Percentiles rank a stretch among this genome's conserved stretches.
Conservation (phyloP, 1,140 invertebrate genomes). For the Branchinecta lindahli region DNA sequence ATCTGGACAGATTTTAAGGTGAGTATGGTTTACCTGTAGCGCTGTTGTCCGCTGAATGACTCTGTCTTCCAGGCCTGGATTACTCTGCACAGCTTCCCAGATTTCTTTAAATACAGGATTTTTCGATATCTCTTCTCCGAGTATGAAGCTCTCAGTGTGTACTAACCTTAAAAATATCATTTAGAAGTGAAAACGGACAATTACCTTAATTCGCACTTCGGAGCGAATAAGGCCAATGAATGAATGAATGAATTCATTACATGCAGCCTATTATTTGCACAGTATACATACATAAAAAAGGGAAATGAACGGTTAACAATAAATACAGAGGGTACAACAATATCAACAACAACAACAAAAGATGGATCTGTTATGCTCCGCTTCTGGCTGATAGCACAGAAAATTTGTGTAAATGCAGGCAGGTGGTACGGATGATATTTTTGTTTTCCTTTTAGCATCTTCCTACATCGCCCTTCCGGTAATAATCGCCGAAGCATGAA, state of each 20-base stretch:
- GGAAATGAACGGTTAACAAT: background rate
- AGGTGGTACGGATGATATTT: too few relatives aligned
- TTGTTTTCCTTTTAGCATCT: too few relatives aligned
- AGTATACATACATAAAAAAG: background rate
- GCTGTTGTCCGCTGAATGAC: conserved; percentile 41
- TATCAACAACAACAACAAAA: background rate
- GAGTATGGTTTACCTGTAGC: conserved; percentile 28
- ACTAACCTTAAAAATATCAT: conserved; percentile 32
- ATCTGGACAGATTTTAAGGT: too few relatives aligned
- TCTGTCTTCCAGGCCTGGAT: conserved; percentile 34
- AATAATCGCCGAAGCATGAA: too few relatives aligned
- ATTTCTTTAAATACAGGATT: conserved; percentile 39
- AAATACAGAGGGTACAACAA: background rate
- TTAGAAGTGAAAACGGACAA: background rate
- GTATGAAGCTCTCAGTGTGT: conserved; percentile 33
- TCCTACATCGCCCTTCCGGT: too few relatives aligned
- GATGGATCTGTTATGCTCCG: too few relatives aligned
- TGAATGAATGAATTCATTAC: background rate
- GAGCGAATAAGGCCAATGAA: background rate
- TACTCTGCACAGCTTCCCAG: conserved; percentile 42
- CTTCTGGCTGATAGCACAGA: too few relatives aligned
- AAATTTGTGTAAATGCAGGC: too few relatives aligned
- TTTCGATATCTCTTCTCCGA: conserved; percentile 39
- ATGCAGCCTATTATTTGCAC: background rate
- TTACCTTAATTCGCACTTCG: too few relatives aligned